Conservation (phyloP, 2,888 invertebrate genomes). For the Biston stratarius region DNA sequence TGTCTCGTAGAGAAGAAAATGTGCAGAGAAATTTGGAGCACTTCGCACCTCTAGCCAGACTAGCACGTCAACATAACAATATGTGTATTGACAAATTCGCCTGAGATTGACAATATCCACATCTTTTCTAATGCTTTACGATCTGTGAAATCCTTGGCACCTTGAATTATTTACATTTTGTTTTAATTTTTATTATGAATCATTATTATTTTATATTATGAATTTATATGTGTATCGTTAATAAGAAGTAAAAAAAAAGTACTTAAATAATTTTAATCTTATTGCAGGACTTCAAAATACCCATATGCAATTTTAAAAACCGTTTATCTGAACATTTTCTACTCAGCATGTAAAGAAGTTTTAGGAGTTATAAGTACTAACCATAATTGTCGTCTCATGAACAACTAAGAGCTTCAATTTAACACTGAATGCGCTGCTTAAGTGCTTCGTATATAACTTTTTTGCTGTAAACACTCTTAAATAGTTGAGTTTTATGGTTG, state of each 20-base stretch:
- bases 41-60: too few species aligned
- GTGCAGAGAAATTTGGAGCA: neutral
- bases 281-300: neutral
- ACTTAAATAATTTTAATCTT: too few species aligned
- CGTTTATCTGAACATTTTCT: neutral
- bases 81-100: too few species aligned
- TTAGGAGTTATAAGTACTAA: slow-evolving; percentile 8
- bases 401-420: slow-evolving; percentile 16
- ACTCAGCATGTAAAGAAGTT: neutral
- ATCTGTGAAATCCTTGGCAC: too few species aligned
- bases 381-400: slow-evolving; percentile 11
- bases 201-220: too few species aligned
- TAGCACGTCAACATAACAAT: too few species aligned
- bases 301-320: neutral
- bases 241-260: too few species aligned
- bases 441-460: neutral
- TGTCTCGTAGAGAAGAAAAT: slow-evolving; percentile 3
- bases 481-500: neutral
- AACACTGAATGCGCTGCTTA: slow-evolving; percentile 16
- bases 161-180: too few species aligned
- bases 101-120: too few species aligned
- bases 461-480: neutral
- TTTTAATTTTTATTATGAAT: too few species aligned
- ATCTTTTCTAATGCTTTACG: too few species aligned
- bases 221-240: too few species aligned